phyloP scores from a whole-genome alignment of 2,888 invertebrate genomes.

The Zhengitettix transpicula region DNA sequence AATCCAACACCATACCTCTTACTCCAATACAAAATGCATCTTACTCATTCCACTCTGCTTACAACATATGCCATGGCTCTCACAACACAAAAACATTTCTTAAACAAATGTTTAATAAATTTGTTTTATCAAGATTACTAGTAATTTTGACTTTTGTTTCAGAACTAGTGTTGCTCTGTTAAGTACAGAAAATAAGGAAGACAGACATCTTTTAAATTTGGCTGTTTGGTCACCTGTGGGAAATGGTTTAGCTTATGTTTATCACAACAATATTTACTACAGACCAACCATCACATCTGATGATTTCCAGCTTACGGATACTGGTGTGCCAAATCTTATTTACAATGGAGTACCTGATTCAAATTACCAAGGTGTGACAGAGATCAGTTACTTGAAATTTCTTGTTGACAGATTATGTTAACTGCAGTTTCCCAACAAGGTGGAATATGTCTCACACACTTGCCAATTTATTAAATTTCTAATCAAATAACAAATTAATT shows the following conservation, averaged over 20 bases:
- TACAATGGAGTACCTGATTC: constrained; percentile 64
- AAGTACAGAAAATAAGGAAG: constrained; percentile 29
- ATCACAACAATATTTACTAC: constrained; percentile 60
- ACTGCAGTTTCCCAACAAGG: background rate
- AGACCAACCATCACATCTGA: constrained; percentile 38
- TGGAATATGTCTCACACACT: too few relatives aligned
- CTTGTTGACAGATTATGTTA: background rate
- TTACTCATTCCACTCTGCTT: too few relatives aligned
- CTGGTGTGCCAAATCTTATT: constrained; percentile 40
- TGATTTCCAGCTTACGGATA: constrained; percentile 33
- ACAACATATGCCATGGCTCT: too few relatives aligned
- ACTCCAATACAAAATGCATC: too few relatives aligned
- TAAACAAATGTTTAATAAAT: too few relatives aligned
- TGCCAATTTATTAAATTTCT: too few relatives aligned
- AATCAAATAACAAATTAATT: too few relatives aligned
- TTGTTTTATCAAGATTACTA: too few relatives aligned
- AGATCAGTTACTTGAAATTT: background rate
- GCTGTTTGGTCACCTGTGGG: constrained; percentile 63
- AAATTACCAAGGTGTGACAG: background rate
- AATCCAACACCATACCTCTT: too few relatives aligned
- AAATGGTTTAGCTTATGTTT: constrained; percentile 53
- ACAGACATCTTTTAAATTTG: constrained; percentile 39
- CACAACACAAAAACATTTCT: too few relatives aligned
- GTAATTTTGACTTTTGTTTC: too few relatives aligned
- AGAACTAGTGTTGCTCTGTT: constrained; percentile 22